Evolutionary conservation across 2,113 vertebrate species (phyloP), one percentile per base, ranked within the genome.

Genomic region (Columba livia): DNA sequence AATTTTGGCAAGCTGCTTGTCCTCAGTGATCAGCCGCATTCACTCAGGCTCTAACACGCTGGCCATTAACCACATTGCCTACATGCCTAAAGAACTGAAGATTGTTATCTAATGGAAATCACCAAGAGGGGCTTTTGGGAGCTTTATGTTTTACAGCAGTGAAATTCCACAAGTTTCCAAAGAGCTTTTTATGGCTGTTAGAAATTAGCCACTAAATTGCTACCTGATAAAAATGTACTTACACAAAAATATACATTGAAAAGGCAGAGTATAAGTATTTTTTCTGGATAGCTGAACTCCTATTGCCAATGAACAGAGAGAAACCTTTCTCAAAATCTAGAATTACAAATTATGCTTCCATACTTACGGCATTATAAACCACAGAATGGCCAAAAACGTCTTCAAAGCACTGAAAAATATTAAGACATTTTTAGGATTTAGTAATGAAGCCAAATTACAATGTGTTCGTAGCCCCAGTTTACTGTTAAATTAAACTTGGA

Each of bases 21-120:
- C 88, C 82, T 83, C 71, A 78, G 75, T 26, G 56, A 96, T 92
- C 77, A 80, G 60, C 83, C 82, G 85, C 69, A 92, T 66, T 74
- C 83, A 86, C 80, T 78, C 95, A 92, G 0, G 12, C 92, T 90
- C 82, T 85, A 15, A 79, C 89, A 53, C 88, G 54, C 67, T 19
- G 44, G 71, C 38, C 66, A 84, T 92, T 78, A 88, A 88, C 79
- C 56, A 79, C 75, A 88, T 31, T 6, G 4, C n/a, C 72, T 75
- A 67, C 31, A 4, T 29, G 18, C 47, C 88, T 18, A 79, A 94
- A 74, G 48, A 61, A 89, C 44, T 8, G 15, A 65, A 32, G 78
- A 57, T 15, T 42, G 60, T 62, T 77, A 67, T 80, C 67, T 79
- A 36, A 74, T 60, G 64, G 82, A 72, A 96, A 93, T 73, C 60